Evolutionary conservation across 2,888 invertebrate species (phyloP).

Genomic region (Anodontia alba): DNA sequence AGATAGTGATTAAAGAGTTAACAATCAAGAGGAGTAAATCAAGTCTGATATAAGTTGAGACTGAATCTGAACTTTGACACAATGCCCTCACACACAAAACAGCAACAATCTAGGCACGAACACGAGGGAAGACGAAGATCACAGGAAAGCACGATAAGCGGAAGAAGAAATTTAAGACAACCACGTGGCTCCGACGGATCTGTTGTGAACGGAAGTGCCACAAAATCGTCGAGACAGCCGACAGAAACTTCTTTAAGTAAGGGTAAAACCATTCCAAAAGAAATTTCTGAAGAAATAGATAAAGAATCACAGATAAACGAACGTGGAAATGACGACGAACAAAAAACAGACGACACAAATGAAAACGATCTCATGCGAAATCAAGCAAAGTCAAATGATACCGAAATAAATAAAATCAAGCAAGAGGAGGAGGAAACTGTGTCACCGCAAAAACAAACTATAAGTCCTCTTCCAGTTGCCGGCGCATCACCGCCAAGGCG

Average conservation of each 20-base stretch:
- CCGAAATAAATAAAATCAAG: not conserved
- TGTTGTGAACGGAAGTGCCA: slow-evolving; percentile 10
- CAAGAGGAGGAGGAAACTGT: not conserved
- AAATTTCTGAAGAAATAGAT: not conserved
- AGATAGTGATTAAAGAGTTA: no score
- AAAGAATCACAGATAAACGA: not conserved
- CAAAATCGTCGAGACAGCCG: slow-evolving; percentile 31
- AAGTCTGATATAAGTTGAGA: not conserved
- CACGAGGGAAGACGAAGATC: not conserved
- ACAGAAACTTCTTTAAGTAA: slow-evolving; percentile 7
- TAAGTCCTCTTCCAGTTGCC: slow-evolving; percentile 20
- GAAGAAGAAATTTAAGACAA: slow-evolving; percentile 13
- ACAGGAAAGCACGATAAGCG: not conserved
- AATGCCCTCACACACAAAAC: not conserved
- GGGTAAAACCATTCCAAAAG: not conserved
- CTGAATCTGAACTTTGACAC: not conserved
- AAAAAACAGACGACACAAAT: not conserved
- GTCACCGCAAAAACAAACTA: slow-evolving; percentile 1
- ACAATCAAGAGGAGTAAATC: no score
- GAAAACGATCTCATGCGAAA: not conserved
- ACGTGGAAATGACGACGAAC: not conserved
- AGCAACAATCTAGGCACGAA: not conserved
- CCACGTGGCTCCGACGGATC: slow-evolving; percentile 14
- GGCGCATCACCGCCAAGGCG: slow-evolving; percentile 28
- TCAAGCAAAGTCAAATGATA: not conserved